A percentile compares a stretch with the other conserved stretches of the same genome.
phyloP scores from a whole-genome alignment of 2,888 invertebrate species.

The Thyatira batis region DNA sequence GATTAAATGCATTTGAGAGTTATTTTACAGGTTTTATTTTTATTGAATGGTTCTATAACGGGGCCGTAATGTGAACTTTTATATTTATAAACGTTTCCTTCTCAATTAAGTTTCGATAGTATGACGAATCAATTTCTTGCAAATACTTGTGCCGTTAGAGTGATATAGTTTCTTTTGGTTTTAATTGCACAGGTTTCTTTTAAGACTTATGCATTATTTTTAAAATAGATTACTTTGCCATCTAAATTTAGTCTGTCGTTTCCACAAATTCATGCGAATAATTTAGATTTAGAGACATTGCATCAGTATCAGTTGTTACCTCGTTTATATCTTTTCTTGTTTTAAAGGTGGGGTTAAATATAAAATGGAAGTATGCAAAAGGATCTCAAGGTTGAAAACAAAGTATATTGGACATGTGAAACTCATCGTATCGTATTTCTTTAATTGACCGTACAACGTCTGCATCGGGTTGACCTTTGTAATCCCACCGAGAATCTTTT shows the following conservation, averaged over 20 bases:
- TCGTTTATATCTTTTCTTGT: neutral
- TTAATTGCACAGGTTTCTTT: neutral
- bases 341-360: neutral
- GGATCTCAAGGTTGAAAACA: conserved; percentile 4
- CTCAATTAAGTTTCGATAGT: neutral
- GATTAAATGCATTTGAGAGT: neutral
- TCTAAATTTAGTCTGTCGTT: too few relatives aligned
- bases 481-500: conserved; percentile 35
- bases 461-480: conserved; percentile 44
- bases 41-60: neutral
- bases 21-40: neutral
- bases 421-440: conserved; percentile 36
- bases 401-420: neutral
- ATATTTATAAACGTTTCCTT: neutral
- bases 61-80: neutral
- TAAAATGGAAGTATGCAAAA: conserved; percentile 8
- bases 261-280: neutral
- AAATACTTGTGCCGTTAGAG: neutral
- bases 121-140: neutral
- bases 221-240: too few relatives aligned
- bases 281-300: neutral
- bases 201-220: neutral
- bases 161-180: neutral
- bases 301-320: neutral
- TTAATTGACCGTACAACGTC: conserved; percentile 46